Percentiles rank a stretch among this genome's conserved stretches.
Evolutionary conservation across 2,797 vertebrate genomes (phyloP).

Genomic region (Phoeniculus purpureus): DNA sequence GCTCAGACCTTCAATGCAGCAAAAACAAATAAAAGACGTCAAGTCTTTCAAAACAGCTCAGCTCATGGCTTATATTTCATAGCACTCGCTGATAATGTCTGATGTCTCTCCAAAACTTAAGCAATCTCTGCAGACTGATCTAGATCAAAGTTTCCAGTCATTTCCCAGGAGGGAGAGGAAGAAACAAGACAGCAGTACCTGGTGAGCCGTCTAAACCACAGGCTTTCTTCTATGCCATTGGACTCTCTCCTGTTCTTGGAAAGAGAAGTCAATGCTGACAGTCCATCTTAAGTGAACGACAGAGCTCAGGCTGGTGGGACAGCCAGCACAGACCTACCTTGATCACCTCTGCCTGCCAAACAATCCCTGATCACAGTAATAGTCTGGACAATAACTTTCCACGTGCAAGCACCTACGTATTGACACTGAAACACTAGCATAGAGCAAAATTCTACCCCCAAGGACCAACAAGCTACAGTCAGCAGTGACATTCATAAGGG

Average conservation of each 20-base stretch:
- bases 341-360: background rate
- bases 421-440: fast-evolving
- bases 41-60: background rate
- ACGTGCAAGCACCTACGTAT: fast-evolving
- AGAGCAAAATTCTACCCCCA: background rate
- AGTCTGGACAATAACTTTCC: background rate
- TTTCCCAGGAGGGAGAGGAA: background rate
- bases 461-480: background rate
- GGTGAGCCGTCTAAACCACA: background rate
- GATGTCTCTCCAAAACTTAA: background rate
- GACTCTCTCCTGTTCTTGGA: background rate
- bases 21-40: background rate
- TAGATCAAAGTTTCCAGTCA: background rate
- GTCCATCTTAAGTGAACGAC: background rate
- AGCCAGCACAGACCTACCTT: background rate
- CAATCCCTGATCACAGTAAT: fast-evolving
- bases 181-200: background rate
- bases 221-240: background rate
- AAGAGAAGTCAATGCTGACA: background rate
- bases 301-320: background rate
- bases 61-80: background rate
- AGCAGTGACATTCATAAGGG: background rate
- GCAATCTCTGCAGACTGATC: background rate
- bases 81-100: background rate
- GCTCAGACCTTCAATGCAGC: background rate